Evolutionary conservation across 1,140 invertebrate genomes (phyloP).

Genomic region (Brachionus paranguensis): DNA sequence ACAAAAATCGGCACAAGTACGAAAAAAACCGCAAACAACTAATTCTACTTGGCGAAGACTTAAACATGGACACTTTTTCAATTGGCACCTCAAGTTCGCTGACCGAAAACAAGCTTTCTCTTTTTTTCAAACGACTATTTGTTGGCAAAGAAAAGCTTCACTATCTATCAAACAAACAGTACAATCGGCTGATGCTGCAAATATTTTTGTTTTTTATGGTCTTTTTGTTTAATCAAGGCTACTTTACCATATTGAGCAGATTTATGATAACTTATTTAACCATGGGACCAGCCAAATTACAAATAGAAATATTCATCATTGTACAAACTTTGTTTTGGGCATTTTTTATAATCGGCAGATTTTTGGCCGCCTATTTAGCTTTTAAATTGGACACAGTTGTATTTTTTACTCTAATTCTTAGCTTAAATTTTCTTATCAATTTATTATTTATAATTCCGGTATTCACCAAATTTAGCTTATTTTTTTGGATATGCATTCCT

Average conservation of each 20-base stretch:
- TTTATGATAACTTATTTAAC: constrained; percentile 39
- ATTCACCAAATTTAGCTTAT: neutral
- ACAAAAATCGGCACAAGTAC: neutral
- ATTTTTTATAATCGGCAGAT: constrained; percentile 12
- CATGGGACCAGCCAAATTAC: constrained; percentile 10
- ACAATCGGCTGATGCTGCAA: neutral
- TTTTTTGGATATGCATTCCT: neutral
- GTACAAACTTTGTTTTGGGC: constrained; percentile 31
- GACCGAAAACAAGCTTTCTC: neutral
- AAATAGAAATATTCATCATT: neutral
- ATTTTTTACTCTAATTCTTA: constrained; percentile 3
- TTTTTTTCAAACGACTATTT: neutral
- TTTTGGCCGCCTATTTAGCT: constrained; percentile 14
- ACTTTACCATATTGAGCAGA: constrained; percentile 16
- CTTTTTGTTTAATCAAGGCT: constrained; percentile 27
- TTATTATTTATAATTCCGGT: constrained; percentile 1
- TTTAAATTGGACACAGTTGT: neutral
- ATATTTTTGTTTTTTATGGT: neutral
- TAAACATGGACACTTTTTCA: neutral
- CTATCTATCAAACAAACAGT: neutral
- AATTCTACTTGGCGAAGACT: neutral
- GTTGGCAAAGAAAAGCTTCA: neutral
- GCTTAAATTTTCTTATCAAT: neutral
- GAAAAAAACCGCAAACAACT: neutral
- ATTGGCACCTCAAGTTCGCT: neutral